These are phyloP conservation scores for Drosophila yooni DNA, from an alignment of 2,888 invertebrate species.

Conservation along the genomic window DNA sequence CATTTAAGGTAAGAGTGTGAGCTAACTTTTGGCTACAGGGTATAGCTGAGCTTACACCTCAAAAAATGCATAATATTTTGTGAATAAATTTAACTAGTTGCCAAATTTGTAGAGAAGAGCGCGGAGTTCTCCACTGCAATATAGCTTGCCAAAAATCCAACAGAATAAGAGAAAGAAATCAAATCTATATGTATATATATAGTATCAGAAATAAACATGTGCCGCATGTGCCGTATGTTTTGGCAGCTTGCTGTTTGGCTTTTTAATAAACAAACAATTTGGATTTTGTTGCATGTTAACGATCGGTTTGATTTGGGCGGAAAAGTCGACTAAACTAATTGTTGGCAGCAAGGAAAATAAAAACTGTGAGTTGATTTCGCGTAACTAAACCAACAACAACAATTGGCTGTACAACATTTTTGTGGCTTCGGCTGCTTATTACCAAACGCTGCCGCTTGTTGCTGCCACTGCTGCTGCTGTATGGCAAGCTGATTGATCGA, in stretches of 20 bases:
- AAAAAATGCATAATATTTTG: conserved; percentile 22
- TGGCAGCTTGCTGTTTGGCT: conserved; percentile 73
- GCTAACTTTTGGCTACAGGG: not conserved
- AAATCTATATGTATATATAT: not conserved
- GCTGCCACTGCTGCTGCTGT: conserved; percentile 27
- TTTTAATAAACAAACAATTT: conserved; percentile 52
- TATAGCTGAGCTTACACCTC: not conserved
- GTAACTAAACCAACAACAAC: conserved; percentile 43
- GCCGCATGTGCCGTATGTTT: conserved; percentile 48
- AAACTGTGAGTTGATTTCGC: conserved; percentile 57
- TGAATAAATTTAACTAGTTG: conserved; percentile 60
- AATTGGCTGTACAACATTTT: conserved; percentile 66
- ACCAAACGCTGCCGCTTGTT: conserved; percentile 62
- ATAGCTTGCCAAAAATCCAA: conserved; percentile 54
- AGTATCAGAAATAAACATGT: conserved; percentile 16
- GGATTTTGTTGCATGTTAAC: conserved; percentile 43
- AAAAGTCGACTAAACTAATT: conserved; percentile 62
- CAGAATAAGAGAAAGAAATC: not conserved
- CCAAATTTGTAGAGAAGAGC: conserved; percentile 47
- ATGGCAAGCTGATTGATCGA: conserved; percentile 78
- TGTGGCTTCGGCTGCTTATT: conserved; percentile 71
- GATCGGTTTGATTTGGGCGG: conserved; percentile 46
- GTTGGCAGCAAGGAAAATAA: conserved; percentile 35
- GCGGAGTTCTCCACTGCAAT: conserved; percentile 51
- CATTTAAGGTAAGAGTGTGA: not conserved